These are phyloP conservation scores for Pemphigus obesinymphae DNA, from an alignment of 1,140 invertebrate species.

Conservation along the genomic window DNA sequence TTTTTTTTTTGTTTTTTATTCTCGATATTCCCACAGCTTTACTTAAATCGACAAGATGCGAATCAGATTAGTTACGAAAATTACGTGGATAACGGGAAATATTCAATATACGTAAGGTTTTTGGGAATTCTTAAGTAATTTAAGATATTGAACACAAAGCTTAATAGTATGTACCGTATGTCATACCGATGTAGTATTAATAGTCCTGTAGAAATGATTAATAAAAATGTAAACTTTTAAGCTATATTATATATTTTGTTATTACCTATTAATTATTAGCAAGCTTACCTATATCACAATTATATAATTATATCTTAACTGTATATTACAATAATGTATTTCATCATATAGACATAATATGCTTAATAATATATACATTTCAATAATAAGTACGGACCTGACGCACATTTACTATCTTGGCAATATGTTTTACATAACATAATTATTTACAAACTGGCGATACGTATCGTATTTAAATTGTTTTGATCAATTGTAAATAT, in stretches of 20 bases:
- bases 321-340: not conserved
- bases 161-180: not conserved
- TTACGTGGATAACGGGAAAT: slow-evolving; percentile 10
- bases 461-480: too few relatives aligned
- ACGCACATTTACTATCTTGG: not conserved
- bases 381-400: too few relatives aligned
- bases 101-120: slow-evolving; percentile 14
- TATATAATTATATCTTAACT: not conserved
- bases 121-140: not conserved
- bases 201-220: not conserved
- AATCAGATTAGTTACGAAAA: slow-evolving; percentile 27
- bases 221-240: not conserved
- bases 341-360: not conserved
- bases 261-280: not conserved
- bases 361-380: not conserved
- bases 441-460: too few relatives aligned
- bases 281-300: not conserved
- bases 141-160: not conserved
- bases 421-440: not conserved
- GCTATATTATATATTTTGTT: not conserved
- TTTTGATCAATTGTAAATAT: too few relatives aligned
- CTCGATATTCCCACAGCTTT: not conserved
- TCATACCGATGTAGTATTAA: not conserved
- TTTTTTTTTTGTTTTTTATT: not conserved
- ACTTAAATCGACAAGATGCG: slow-evolving; percentile 25